Percentiles rank a stretch among this genome's conserved stretches.
These are phyloP conservation scores for Zoroaster sp. DNA, from an alignment of 53 echinoderm and acorn worm genomes.

Conservation along the genomic window DNA sequence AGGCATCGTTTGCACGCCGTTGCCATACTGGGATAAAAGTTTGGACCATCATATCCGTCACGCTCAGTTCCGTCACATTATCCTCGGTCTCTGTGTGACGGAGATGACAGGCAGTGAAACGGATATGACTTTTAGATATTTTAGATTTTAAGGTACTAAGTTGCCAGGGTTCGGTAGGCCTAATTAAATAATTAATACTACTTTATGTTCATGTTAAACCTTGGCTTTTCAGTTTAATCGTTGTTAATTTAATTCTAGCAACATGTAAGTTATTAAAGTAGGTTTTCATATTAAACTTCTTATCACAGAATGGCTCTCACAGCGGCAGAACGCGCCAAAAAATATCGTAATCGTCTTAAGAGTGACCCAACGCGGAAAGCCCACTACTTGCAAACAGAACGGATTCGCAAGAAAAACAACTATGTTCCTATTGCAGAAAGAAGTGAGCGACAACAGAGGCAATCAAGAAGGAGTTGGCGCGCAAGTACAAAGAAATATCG, in stretches of 20 bases:
- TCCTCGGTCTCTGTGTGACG: too few relatives aligned
- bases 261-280: neutral
- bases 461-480: neutral
- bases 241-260: too few relatives aligned
- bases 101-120: too few relatives aligned
- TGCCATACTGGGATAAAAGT: too few relatives aligned
- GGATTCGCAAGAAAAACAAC: neutral
- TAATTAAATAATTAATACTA: neutral
- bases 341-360: constrained; percentile 11
- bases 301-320: constrained; percentile 49
- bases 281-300: constrained; percentile 2
- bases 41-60: too few relatives aligned
- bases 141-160: neutral
- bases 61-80: too few relatives aligned
- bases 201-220: neutral
- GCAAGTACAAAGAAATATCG: constrained; percentile 12
- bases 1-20: too few relatives aligned
- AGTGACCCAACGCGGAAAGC: constrained; percentile 5
- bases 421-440: too few relatives aligned
- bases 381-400: constrained; percentile 18
- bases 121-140: too few relatives aligned
- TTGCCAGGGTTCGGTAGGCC: neutral
- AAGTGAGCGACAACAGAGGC: too few relatives aligned
- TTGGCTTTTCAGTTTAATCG: too few relatives aligned
- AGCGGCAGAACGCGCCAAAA: constrained; percentile 45